Base-by-base conservation (phyloP, 1,140 invertebrate species). In the Drosophila sturtevanti region DNA sequence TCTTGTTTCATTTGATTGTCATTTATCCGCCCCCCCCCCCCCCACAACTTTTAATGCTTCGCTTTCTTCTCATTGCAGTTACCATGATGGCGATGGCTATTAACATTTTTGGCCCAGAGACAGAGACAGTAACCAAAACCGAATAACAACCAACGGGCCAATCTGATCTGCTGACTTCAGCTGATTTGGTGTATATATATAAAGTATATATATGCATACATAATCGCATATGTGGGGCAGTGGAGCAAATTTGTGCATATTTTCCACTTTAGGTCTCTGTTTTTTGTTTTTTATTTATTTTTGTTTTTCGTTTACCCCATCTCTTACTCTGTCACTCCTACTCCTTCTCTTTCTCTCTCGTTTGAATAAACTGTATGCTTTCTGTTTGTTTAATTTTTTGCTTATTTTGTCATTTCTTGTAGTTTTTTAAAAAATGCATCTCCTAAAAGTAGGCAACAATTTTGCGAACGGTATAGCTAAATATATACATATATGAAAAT, bases 61-160 rank as follows among this genome's bases (percentile, higher is more conserved):
- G 66, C 64, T 74, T 76, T 77, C 68, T 82, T 86, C 82, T 86
- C 82, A 37, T 86, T 87, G 72, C 84, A 87, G 84, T 68, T 89
- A 22, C 77, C 48, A 60, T 61, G 58, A 66, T 69, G 69, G 70
- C 59, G 63, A 71, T 18, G 62, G 52, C 69, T 73, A 74, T 62
- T 48, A 11, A 51, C 48, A 48, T 4, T 41, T 41, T 41, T n/a
- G 37, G 37, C 11, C 21, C 21, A 44, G 14, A 16, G 4, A 16
- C 38, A 7, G 4, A 41, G 14, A 16, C 41, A 44, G 14, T 31
- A 44, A 16, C 10, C 34, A 44, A 21, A 44, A 44, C 27, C 27
- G 27, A 31, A 31, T 31, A 31, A 31, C 27, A 31, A 21, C 41
- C 41, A 18, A 48, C 41, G 27, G 27, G 27, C 27, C 41, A 48